Percentiles rank a stretch among this genome's conserved stretches.
Evolutionary conservation across 1,140 invertebrate species (phyloP).

Genomic region (Brachionus plicatilis): DNA sequence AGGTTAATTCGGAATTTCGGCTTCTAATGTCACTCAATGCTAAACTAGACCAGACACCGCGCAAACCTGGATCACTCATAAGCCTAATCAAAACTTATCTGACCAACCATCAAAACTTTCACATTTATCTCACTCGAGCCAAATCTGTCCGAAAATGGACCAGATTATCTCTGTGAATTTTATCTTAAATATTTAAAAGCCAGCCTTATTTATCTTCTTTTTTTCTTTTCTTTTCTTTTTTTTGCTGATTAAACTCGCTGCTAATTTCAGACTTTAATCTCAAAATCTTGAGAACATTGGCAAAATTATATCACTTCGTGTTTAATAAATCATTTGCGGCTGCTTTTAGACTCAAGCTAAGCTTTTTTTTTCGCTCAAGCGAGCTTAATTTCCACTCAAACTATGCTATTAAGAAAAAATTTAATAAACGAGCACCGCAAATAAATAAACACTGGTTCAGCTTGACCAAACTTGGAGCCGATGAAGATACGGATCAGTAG

Average conservation of each 20-base stretch:
- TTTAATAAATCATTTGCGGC: slow-evolving; percentile 32
- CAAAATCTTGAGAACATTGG: neutral
- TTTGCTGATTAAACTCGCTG: neutral
- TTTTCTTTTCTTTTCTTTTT: neutral
- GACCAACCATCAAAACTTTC: neutral
- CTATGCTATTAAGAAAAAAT: neutral
- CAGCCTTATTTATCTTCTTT: neutral
- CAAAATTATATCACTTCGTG: slow-evolving; percentile 26
- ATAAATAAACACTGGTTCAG: neutral
- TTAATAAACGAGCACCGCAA: neutral
- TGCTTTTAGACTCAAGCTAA: slow-evolving; percentile 25
- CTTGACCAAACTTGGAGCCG: neutral
- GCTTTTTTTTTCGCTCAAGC: slow-evolving; percentile 9
- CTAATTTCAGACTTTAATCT: neutral
- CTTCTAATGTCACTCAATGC: neutral
- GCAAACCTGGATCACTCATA: neutral
- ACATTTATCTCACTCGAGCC: neutral
- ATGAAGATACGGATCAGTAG: neutral
- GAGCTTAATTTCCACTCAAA: neutral
- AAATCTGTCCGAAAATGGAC: neutral
- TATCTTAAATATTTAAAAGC: neutral
- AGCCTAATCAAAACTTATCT: neutral
- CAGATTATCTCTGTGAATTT: neutral
- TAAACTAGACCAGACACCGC: neutral
- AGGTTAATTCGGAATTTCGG: slow-evolving; percentile 18